Evolutionary conservation across 1,140 invertebrate genomes (phyloP).

Genomic region (Ceratina australensis): DNA sequence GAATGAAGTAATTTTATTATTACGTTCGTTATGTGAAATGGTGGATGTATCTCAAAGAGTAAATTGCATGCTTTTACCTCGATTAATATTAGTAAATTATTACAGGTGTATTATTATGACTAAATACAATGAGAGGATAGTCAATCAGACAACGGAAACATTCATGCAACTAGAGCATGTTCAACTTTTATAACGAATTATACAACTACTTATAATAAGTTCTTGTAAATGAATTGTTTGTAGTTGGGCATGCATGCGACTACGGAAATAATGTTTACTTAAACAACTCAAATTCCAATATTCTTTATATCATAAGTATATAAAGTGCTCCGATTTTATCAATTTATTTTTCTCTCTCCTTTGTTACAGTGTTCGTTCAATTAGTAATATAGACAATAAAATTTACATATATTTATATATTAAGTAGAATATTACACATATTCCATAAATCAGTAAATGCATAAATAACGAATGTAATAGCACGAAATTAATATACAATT

Average conservation of each 20-base stretch:
- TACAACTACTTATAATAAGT: slow-evolving; percentile 1
- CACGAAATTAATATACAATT: slow-evolving; percentile 19
- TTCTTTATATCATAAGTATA: slow-evolving; percentile 6
- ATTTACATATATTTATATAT: slow-evolving; percentile 12
- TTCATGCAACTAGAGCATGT: neutral
- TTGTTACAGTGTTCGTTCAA: slow-evolving; percentile 27
- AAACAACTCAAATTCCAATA: neutral
- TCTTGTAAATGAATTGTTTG: neutral
- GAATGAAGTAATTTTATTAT: slow-evolving; percentile 1
- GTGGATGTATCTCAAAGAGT: neutral
- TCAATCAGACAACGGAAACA: neutral
- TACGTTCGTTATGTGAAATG: neutral
- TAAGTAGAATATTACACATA: slow-evolving; percentile 19
- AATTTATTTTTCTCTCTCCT: slow-evolving; percentile 17
- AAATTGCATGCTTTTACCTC: neutral
- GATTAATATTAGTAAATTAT: neutral
- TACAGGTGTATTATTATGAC: neutral
- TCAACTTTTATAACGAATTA: neutral
- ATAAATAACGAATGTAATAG: slow-evolving; percentile 28
- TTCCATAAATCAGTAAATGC: slow-evolving; percentile 28
- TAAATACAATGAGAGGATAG: too few species aligned
- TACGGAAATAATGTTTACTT: slow-evolving; percentile 5
- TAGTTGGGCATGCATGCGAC: neutral
- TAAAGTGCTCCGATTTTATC: neutral
- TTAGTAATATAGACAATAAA: slow-evolving; percentile 6